Percentiles rank a stretch among this genome's conserved stretches.
Conservation (phyloP, 2,113 vertebrate genomes). For the Melanerpes aurifrons region DNA sequence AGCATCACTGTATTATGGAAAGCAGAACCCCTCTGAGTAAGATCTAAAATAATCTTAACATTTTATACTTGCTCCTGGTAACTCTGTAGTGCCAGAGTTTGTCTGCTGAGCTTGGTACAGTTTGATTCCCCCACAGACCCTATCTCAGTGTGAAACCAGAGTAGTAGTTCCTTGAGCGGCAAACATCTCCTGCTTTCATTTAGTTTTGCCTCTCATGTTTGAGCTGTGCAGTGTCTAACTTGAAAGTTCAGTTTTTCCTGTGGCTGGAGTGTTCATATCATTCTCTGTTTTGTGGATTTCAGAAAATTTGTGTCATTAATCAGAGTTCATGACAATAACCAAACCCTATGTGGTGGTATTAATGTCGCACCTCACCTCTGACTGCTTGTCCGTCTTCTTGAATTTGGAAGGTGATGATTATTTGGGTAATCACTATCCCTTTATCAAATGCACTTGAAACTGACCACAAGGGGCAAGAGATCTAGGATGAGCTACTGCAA, state of each 20-base stretch:
- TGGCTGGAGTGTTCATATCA: neutral
- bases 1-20: neutral
- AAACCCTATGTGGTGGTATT: neutral
- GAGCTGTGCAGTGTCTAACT: neutral
- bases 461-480: neutral
- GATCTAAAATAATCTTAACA: neutral
- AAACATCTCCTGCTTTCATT: neutral
- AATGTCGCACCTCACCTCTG: neutral
- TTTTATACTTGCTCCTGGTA: neutral
- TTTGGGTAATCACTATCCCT: neutral
- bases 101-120: neutral
- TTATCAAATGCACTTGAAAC: neutral
- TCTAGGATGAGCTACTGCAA: neutral
- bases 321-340: neutral
- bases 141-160: neutral
- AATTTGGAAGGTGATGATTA: neutral
- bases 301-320: too few relatives aligned
- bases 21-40: neutral
- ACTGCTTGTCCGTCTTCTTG: neutral
- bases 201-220: neutral
- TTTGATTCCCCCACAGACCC: neutral
- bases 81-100: neutral
- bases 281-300: neutral
- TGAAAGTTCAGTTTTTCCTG: neutral
- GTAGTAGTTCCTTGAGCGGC: neutral